A percentile compares a stretch with the other conserved stretches of the same genome.
phyloP scores from a whole-genome alignment of 2,888 invertebrate genomes.

The Eilema caniola region DNA sequence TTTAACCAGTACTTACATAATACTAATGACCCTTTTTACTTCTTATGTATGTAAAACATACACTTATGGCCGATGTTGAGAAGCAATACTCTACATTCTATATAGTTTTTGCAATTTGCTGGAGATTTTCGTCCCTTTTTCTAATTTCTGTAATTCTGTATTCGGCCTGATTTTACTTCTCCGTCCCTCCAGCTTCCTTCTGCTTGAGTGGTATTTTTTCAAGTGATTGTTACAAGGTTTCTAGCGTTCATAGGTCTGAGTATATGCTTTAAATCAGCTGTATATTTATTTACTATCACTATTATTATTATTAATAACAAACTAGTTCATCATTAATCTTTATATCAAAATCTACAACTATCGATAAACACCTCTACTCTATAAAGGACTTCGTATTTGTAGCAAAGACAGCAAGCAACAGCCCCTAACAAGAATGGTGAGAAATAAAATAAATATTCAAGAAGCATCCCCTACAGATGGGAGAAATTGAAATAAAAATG shows the following conservation, averaged over 20 bases:
- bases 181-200: background rate
- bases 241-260: too few species aligned
- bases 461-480: constrained; percentile 56
- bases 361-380: background rate
- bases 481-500: constrained; percentile 75
- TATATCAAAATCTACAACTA: background rate
- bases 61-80: background rate
- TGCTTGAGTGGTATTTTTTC: too few species aligned
- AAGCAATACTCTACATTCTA: background rate
- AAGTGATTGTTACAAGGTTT: too few species aligned
- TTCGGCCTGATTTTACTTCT: background rate
- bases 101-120: background rate
- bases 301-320: background rate
- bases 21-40: background rate
- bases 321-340: too few species aligned
- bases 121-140: too few species aligned
- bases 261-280: background rate
- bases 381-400: background rate
- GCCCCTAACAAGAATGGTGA: constrained; percentile 26
- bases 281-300: background rate
- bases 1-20: background rate
- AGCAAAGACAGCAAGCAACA: background rate
- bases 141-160: background rate
- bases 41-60: background rate
- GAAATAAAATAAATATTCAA: constrained; percentile 52